These are phyloP conservation scores for Agrotis puta DNA, from an alignment of 2,888 invertebrate species.

Conservation along the genomic window DNA sequence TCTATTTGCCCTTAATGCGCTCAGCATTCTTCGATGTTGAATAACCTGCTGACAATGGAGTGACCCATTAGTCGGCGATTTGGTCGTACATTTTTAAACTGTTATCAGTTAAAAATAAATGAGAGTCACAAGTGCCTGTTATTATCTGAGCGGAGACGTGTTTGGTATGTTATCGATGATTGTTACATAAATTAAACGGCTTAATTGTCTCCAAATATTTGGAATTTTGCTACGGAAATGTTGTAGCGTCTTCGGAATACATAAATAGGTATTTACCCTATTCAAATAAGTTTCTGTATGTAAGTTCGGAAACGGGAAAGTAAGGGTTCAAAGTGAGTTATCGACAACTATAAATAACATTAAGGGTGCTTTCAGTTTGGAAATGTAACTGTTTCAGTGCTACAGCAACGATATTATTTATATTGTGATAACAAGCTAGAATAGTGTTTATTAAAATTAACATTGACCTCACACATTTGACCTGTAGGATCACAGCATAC, in stretches of 20 bases:
- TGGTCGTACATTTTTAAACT: constrained; percentile 73
- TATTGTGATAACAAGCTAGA: constrained; percentile 9
- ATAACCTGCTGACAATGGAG: constrained; percentile 83
- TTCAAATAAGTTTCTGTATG: constrained; percentile 44
- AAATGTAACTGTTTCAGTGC: constrained; percentile 23
- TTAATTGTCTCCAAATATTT: constrained; percentile 54
- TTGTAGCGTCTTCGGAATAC: constrained; percentile 29
- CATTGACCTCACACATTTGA: constrained; percentile 36
- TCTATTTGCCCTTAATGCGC: constrained; percentile 88
- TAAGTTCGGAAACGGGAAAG: constrained; percentile 34
- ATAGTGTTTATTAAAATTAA: constrained; percentile 43
- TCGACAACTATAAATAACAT: constrained; percentile 49
- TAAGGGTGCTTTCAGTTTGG: constrained; percentile 36
- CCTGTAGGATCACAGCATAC: constrained; percentile 17
- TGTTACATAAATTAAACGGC: constrained; percentile 69
- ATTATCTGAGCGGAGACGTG: constrained; percentile 67
- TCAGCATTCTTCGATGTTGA: constrained; percentile 86
- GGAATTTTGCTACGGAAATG: constrained; percentile 50
- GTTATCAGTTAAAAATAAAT: constrained; percentile 74
- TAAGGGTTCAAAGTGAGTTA: constrained; percentile 52
- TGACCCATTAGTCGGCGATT: constrained; percentile 82
- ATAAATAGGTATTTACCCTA: constrained; percentile 32
- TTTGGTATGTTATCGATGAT: constrained; percentile 70
- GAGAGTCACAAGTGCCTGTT: constrained; percentile 65
- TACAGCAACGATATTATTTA: constrained; percentile 13